Conservation (phyloP, 2,888 invertebrate species). For the Leptopilina myrica region DNA sequence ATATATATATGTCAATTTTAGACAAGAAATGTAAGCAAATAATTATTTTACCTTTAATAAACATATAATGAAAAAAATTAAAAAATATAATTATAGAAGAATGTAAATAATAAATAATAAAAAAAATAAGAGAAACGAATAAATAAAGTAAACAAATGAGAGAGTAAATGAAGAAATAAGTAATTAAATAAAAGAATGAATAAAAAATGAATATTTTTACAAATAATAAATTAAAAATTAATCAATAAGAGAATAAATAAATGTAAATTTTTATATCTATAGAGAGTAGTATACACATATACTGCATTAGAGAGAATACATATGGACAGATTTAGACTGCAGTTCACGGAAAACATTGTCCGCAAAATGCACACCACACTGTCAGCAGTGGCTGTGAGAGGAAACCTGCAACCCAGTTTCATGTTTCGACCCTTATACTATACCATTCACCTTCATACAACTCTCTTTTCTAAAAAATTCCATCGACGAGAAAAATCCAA, state of each 20-base stretch:
- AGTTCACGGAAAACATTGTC: conserved; percentile 58
- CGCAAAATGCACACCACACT: conserved; percentile 53
- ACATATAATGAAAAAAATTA: too few relatives aligned
- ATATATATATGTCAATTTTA: too few relatives aligned
- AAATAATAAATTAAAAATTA: not conserved
- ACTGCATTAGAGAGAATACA: conserved; percentile 43
- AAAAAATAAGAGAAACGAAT: too few relatives aligned
- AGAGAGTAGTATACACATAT: not conserved
- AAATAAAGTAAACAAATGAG: too few relatives aligned
- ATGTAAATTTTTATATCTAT: not conserved
- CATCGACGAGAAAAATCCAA: conserved; percentile 47
- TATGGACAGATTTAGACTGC: conserved; percentile 59
- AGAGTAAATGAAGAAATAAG: too few relatives aligned
- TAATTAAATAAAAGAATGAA: too few relatives aligned
- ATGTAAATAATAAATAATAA: too few relatives aligned
- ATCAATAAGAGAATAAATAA: too few relatives aligned
- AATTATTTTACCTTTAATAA: too few relatives aligned
- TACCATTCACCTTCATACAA: conserved; percentile 45
- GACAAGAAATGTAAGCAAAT: too few relatives aligned
- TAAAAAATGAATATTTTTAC: not conserved
- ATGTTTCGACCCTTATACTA: conserved; percentile 44
- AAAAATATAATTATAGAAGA: too few relatives aligned
- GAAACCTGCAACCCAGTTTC: conserved; percentile 41
- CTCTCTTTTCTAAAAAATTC: conserved; percentile 45
- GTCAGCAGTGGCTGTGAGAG: conserved; percentile 52